These are phyloP conservation scores for Pogonophryne albipinna DNA, from an alignment of 2,797 vertebrate genomes.

Conservation along the genomic window DNA sequence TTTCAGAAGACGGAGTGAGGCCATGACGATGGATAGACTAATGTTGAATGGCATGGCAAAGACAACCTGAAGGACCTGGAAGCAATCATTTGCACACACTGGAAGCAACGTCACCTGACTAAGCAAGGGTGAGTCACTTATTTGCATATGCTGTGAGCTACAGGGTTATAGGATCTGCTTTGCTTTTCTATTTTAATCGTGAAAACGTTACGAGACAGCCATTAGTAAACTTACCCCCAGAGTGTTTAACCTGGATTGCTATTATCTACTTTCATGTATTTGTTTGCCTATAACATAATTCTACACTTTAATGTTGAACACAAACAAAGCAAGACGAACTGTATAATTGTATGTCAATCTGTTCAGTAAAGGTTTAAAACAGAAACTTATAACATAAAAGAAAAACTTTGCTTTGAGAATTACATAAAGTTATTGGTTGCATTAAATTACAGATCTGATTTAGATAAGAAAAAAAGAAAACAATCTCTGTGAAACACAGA, in stretches of 20 bases:
- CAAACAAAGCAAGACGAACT: background rate
- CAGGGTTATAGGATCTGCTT: conserved; percentile 50
- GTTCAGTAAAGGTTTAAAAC: conserved; percentile 17
- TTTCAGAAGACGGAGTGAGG: conserved; percentile 53
- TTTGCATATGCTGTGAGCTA: conserved; percentile 63
- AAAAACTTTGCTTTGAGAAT: background rate
- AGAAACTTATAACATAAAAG: background rate
- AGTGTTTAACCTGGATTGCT: conserved; percentile 18
- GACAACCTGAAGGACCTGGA: conserved; percentile 65
- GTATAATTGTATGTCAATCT: conserved; percentile 33
- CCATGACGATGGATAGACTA: conserved; percentile 35
- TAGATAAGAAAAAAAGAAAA: conserved; percentile 15
- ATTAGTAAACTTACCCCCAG: conserved; percentile 50
- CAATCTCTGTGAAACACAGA: conserved; percentile 16
- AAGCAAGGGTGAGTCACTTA: conserved; percentile 66
- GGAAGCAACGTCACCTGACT: conserved; percentile 64
- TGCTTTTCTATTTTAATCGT: conserved; percentile 36
- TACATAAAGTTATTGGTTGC: conserved; percentile 1
- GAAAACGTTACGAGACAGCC: conserved; percentile 35
- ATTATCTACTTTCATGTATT: conserved; percentile 34
- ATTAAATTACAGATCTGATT: conserved; percentile 20
- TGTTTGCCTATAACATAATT: background rate
- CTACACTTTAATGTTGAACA: background rate
- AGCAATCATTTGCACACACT: conserved; percentile 57
- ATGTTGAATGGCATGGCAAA: conserved; percentile 53